Evolutionary conservation across 2,113 vertebrate species (phyloP), one percentile per base, ranked within the genome.

Genomic region (Amblyornis subalaris): DNA sequence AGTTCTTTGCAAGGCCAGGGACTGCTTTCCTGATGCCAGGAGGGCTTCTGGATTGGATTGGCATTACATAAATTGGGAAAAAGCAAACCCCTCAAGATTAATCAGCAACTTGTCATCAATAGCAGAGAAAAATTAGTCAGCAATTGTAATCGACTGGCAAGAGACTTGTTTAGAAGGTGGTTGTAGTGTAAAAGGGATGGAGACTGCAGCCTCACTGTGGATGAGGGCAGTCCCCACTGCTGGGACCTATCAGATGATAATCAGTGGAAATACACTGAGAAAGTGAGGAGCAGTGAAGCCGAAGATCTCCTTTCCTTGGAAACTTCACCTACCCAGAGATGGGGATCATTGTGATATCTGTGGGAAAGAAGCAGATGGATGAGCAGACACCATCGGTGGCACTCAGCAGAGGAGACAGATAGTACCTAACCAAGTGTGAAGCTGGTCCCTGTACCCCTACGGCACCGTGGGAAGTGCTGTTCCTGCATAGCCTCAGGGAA

Each of bases 361-460:
- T n/a, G 55, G 78, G 75, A 62, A 55, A 65, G 89, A 74, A 91
- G 69, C 85, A 95, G 88, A 83, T 48, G 80, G 72, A 61, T 77
- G 72, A 91, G 69, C 60, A 91, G 79, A 57, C 47, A 35, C 24
- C 1, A 13, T 40, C 89, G 88, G 69, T 57, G 64, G 38, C 81
- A 51, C 54, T 54, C 50, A 69, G 35, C 69, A 58, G 74, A 87
- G 80, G 40, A 76, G 74, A 40, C 8, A 69, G 40, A 53, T 35
- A 55, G 72, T 21, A 58, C 60, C n/a, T 36, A 66, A 21, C 33
- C 0, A 2, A 62, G 85, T 38, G 71, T 48, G 71, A 73, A 74
- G 29, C 21, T 89, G 67, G 12, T 66, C 40, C 85, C 23, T 0
- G 1, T 23, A 18, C 17, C 61, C 75, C 40, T 53, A 18, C 0